Conservation (phyloP, 2,113 vertebrate genomes). For the Raja brachyura region DNA sequence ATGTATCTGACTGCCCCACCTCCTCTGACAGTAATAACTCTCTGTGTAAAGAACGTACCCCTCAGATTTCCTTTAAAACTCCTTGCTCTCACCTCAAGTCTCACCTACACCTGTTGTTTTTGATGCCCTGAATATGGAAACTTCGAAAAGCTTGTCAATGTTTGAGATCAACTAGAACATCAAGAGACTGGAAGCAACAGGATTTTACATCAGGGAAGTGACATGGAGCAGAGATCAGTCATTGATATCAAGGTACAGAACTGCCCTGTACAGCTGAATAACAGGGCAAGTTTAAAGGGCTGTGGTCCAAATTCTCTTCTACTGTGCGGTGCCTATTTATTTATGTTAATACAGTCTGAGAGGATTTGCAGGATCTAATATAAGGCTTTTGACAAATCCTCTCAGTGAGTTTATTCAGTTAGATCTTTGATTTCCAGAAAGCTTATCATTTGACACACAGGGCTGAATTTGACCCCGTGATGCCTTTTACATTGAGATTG, state of each 20-base stretch:
- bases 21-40: too few relatives aligned
- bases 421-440: conserved; percentile 9
- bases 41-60: too few relatives aligned
- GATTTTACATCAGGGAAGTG: not conserved
- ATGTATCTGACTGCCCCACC: too few relatives aligned
- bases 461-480: not conserved
- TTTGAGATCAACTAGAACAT: too few relatives aligned
- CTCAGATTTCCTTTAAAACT: too few relatives aligned
- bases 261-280: not conserved
- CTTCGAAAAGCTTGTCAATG: too few relatives aligned
- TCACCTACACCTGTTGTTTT: too few relatives aligned
- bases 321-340: not conserved
- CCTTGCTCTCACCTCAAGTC: too few relatives aligned
- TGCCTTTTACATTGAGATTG: not conserved
- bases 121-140: too few relatives aligned
- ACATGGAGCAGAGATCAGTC: not conserved
- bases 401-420: not conserved
- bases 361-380: conserved; percentile 2
- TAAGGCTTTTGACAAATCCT: not conserved
- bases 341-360: not conserved
- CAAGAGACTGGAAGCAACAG: too few relatives aligned
- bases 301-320: too few relatives aligned
- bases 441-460: not conserved
- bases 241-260: not conserved
- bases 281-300: not conserved